Conservation (phyloP, 2,797 vertebrate genomes). For the Chaunax sp. region DNA sequence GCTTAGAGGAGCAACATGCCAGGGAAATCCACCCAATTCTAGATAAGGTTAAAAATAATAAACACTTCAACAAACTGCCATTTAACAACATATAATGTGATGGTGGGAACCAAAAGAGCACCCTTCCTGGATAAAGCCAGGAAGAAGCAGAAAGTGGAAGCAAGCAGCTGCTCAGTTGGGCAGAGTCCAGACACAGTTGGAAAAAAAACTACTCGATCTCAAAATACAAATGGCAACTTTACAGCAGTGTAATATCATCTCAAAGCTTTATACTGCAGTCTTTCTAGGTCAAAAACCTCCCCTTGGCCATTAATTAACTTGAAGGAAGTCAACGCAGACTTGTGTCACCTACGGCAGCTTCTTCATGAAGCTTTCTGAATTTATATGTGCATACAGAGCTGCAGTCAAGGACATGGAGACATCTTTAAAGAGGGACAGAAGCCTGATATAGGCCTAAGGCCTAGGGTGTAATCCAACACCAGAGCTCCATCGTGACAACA, state of each 20-base stretch:
- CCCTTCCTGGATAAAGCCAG: not conserved
- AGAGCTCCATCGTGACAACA: conserved; percentile 45
- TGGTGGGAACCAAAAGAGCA: not conserved
- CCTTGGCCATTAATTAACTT: conserved; percentile 66
- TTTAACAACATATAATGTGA: not conserved
- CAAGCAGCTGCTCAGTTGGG: not conserved
- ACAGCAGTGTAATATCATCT: conserved; percentile 23
- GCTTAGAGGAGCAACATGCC: not conserved
- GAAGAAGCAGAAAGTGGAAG: not conserved
- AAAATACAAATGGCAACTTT: conserved; percentile 13
- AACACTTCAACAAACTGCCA: not conserved
- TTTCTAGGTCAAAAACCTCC: conserved; percentile 55
- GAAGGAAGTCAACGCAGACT: conserved; percentile 54
- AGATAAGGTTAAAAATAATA: too few species aligned
- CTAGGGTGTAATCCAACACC: conserved; percentile 58
- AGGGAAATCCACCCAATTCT: not conserved
- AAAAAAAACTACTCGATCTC: conserved; percentile 27
- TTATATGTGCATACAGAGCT: conserved; percentile 26
- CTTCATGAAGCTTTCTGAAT: conserved; percentile 29
- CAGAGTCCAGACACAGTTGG: conserved; percentile 1
- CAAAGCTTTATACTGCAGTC: conserved; percentile 13
- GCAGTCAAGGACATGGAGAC: conserved; percentile 44
- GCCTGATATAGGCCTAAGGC: conserved; percentile 60
- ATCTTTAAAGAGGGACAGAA: conserved; percentile 43
- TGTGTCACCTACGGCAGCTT: conserved; percentile 40